A percentile compares a stretch with the other conserved stretches of the same genome.
Conservation (phyloP, 2,888 invertebrate species). For the Drosophila barbarae region DNA sequence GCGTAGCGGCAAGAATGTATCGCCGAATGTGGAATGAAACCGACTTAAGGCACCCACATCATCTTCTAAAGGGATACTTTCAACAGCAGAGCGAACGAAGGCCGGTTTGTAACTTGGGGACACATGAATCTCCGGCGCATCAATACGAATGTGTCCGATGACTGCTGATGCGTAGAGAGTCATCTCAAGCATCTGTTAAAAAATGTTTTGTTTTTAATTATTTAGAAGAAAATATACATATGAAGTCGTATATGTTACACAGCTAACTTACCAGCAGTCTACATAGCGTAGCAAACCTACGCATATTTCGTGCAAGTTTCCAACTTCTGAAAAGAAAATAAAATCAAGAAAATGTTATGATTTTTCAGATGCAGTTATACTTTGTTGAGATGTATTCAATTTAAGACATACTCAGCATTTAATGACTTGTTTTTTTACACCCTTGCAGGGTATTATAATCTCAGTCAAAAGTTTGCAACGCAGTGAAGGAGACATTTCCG, state of each 20-base stretch:
- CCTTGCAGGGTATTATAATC: too few relatives aligned
- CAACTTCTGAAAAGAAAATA: background rate
- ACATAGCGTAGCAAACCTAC: slow-evolving; percentile 48
- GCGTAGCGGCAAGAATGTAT: slow-evolving; percentile 83
- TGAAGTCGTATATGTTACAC: background rate
- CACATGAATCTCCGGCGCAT: slow-evolving; percentile 67
- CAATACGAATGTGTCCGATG: slow-evolving; percentile 71
- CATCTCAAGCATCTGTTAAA: slow-evolving; percentile 31
- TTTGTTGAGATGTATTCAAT: too few relatives aligned
- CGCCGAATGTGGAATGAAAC: slow-evolving; percentile 75
- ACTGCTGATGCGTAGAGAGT: slow-evolving; percentile 10
- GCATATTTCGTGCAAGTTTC: slow-evolving; percentile 32
- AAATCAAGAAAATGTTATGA: background rate
- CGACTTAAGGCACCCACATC: slow-evolving; percentile 50
- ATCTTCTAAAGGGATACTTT: slow-evolving; percentile 73
- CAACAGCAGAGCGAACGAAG: slow-evolving; percentile 78
- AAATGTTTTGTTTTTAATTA: background rate
- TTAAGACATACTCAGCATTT: too few relatives aligned
- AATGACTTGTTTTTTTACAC: too few relatives aligned
- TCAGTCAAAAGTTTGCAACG: too few relatives aligned
- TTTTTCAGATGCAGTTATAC: background rate
- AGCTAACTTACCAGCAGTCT: slow-evolving; percentile 46
- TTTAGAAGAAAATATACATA: background rate
- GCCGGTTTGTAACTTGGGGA: slow-evolving; percentile 60
- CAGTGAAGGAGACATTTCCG: too few relatives aligned